phyloP scores from a whole-genome alignment of 53 echinoderm and acorn worm species.

The Zoroaster sp. region DNA sequence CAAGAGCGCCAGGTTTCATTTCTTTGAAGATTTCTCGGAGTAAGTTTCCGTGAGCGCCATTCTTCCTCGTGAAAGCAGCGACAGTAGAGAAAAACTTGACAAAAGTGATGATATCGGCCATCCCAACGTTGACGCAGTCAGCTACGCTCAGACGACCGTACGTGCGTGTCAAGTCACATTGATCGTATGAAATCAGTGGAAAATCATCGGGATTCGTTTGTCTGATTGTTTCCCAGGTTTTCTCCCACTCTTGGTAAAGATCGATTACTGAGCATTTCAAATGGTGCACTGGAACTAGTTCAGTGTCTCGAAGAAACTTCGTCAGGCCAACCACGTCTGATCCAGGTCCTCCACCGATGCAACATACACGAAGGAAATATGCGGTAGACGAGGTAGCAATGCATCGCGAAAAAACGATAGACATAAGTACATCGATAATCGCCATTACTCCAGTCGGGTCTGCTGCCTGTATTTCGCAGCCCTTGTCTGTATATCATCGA shows the following conservation, averaged over 20 bases:
- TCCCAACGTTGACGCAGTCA: too few species aligned
- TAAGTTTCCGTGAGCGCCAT: not conserved
- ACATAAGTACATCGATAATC: not conserved
- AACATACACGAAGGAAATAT: not conserved
- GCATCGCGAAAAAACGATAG: conserved; percentile 9
- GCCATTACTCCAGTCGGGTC: conserved; percentile 10
- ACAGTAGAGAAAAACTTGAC: conserved; percentile 7
- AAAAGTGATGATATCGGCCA: not conserved
- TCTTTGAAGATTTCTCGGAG: conserved; percentile 1
- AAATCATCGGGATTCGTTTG: not conserved
- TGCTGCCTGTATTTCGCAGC: not conserved
- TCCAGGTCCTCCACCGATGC: conserved; percentile 21
- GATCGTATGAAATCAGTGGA: not conserved
- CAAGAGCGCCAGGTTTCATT: not conserved
- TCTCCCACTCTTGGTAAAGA: not conserved
- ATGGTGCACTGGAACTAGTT: not conserved
- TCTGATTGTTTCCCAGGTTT: not conserved
- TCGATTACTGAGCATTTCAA: not conserved
- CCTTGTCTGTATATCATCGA: not conserved
- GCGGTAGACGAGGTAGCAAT: not conserved
- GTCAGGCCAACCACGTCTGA: not conserved
- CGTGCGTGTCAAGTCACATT: not conserved
- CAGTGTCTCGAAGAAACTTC: not conserved
- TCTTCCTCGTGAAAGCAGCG: not conserved
- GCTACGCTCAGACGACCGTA: too few species aligned